Base-by-base conservation (phyloP, 1,140 invertebrate species). In the Drosophila biarmipes region DNA sequence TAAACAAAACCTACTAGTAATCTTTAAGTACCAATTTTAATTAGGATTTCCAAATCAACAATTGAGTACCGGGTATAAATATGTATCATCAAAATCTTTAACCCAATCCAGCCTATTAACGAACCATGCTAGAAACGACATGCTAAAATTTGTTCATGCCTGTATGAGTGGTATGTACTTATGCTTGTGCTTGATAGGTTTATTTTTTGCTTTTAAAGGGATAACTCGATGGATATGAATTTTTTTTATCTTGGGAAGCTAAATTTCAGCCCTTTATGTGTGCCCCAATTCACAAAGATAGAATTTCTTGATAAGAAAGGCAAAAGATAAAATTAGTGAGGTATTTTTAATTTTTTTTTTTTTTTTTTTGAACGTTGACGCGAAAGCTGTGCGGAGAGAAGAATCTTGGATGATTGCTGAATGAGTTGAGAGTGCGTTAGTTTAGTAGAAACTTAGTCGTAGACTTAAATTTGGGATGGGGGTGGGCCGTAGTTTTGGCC, bases 361-460 rank as follows among this genome's bases (percentile, higher is more conserved):
- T 37, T 54, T 45, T 52, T 11, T 27, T 29, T 56, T 14, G 43
- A 56, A 55, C 40, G 51, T 46, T 29, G 27, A 54, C 48, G 51
- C 52, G 56, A 53, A 34, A 63, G 71, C 75, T 80, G 78, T 69
- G 64, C 51, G 69, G 42, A 71, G 71, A 57, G 61, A 67, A 63
- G 37, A 78, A 68, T 73, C 77, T 79, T 77, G 34, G 46, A 57
- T 73, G 67, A 78, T 78, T 80, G 69, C 51, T 57, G 51, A 54
- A 51, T 57, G 53, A 73, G 58, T 71, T 79, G 69, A 78, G 64
- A 73, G 74, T 79, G 77, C 62, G 55, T 80, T 71, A 71, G 58
- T 71, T 63, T 61, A 51, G 38, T 61, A 51, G 38, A 43, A 49
- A 67, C 38, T 46, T 73, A 46, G 38, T 71, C 38, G 40, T 53